Base-by-base conservation (phyloP, 2,888 invertebrate genomes). In the Ichneumon xanthorius region DNA sequence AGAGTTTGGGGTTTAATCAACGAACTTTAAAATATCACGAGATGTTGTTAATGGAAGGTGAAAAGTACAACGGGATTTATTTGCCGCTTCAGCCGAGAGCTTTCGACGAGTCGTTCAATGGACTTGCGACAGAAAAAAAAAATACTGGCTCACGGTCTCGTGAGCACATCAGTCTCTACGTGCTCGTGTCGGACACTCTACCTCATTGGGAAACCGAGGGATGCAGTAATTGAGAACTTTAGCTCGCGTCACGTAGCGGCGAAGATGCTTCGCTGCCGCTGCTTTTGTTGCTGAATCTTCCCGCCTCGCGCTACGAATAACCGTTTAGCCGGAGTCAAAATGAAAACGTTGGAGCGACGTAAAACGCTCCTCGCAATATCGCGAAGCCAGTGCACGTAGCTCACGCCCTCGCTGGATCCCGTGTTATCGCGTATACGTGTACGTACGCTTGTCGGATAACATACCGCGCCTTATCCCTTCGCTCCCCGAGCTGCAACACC, bases 391-490 rank as follows among this genome's bases (percentile, higher is more conserved):
- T 48, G 79, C 82, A 82, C 75, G 75, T 79, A 68, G 40, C 55
- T 80, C 40, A 19, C 40, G 67, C 65, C 30, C 61, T 68, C 11
- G 22, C 48, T n/a, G 45, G 26, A 4, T 26, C 58, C 37, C 65
- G 48, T 79, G 75, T 63, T 85, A 71, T 75, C 80, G 63, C 63
- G 58, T 11, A 80, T 77, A 80, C 76, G 76, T 77, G 75, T 76
- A 84, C 72, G 84, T 72, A 50, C 80, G 71, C 50, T 50, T 19
- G n/a, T 37, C 11, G 65, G 55, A 65, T 58, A 75, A 61, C 26
- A 37, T 14, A 40, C 40, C 77, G 75, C 65, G 48, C 70, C 55
- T 84, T n/a, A 53, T 33, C 40, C 53, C 61, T 55, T 70, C 58
- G 45, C 55, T 61, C 45, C 33, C 33, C 33, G 1, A 11, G n/a